Percentiles rank a stretch among this genome's conserved stretches.
Evolutionary conservation across 2,888 invertebrate species (phyloP).

Genomic region (Tachina grossa): DNA sequence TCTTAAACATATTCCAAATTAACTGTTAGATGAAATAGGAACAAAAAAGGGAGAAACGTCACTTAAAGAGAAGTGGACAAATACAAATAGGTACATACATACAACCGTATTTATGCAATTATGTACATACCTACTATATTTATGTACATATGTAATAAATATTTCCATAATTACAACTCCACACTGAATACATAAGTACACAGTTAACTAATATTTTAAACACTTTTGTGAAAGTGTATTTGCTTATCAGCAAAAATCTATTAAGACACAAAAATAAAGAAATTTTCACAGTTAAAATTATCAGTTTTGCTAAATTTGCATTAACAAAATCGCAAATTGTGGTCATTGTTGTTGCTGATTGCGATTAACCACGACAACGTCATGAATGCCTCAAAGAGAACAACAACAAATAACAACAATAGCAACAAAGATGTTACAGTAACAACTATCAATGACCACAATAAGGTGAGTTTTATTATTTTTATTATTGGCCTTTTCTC

Average conservation of each 20-base stretch:
- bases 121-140: background rate
- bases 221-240: slow-evolving; percentile 1
- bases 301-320: slow-evolving; percentile 44
- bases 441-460: slow-evolving; percentile 65
- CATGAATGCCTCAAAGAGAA: slow-evolving; percentile 58
- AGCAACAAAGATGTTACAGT: slow-evolving; percentile 59
- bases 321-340: slow-evolving; percentile 14
- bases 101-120: background rate
- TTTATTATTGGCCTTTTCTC: background rate
- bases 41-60: slow-evolving; percentile 44
- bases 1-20: slow-evolving; percentile 10
- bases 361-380: slow-evolving; percentile 9
- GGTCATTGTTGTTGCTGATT: slow-evolving; percentile 18
- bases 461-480: slow-evolving; percentile 59
- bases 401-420: slow-evolving; percentile 38
- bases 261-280: slow-evolving; percentile 5
- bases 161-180: background rate
- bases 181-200: background rate
- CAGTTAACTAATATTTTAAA: background rate
- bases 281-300: slow-evolving; percentile 2
- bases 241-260: slow-evolving; percentile 38
- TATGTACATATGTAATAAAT: background rate
- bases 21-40: background rate
- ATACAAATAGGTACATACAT: background rate
- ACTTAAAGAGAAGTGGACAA: slow-evolving; percentile 1